Evolutionary conservation across 2,113 vertebrate species (phyloP).

Genomic region (Mastomys natalensis): DNA sequence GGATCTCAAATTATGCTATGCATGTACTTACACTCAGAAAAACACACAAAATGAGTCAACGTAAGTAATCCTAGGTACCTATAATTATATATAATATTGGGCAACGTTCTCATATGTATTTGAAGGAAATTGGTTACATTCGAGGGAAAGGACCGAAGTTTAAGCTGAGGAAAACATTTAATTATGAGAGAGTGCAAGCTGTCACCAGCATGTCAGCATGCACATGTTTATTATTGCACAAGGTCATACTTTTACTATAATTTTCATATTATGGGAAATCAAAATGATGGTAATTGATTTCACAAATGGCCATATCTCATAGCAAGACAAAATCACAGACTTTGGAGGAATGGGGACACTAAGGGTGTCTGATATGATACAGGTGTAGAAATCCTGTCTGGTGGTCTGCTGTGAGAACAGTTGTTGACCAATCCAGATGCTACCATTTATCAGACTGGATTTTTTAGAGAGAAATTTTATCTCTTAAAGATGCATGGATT

Average conservation of each 20-base stretch:
- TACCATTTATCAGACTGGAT: not conserved
- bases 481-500: not conserved
- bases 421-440: not conserved
- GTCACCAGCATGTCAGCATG: not conserved
- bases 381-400: not conserved
- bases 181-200: not conserved
- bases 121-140: not conserved
- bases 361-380: not conserved
- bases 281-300: not conserved
- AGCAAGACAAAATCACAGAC: not conserved
- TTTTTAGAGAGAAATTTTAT: not conserved
- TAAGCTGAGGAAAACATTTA: not conserved
- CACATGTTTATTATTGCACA: not conserved
- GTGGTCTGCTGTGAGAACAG: not conserved
- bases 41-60: too few relatives aligned
- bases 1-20: not conserved
- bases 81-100: not conserved
- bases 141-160: not conserved
- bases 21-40: not conserved
- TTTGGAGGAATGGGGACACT: not conserved
- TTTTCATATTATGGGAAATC: conserved; percentile 29
- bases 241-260: not conserved
- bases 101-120: not conserved
- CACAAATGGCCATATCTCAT: not conserved
- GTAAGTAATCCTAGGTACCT: not conserved